Percentiles rank a stretch among this genome's conserved stretches.
Evolutionary conservation across 2,888 invertebrate species (phyloP).

Genomic region (Calameuta filiformis): DNA sequence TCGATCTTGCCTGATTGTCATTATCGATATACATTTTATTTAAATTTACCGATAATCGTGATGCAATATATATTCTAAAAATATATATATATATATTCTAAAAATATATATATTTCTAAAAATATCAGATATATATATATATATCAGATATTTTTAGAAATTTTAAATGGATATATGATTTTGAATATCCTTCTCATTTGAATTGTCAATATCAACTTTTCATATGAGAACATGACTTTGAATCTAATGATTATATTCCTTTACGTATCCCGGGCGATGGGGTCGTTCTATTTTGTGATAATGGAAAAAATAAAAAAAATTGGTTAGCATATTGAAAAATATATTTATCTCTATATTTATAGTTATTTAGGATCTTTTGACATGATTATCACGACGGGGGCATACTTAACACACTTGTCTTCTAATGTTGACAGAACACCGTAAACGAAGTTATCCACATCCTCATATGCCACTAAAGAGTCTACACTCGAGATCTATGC

Average conservation of each 20-base stretch:
- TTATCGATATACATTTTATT: neutral
- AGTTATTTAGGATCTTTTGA: neutral
- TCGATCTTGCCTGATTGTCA: neutral
- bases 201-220: neutral
- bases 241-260: neutral
- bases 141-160: neutral
- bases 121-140: too few relatives aligned
- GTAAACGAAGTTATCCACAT: constrained; percentile 74
- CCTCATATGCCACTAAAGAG: constrained; percentile 73
- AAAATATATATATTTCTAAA: too few relatives aligned
- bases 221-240: neutral
- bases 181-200: neutral
- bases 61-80: neutral
- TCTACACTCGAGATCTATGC: constrained; percentile 69
- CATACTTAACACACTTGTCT: neutral
- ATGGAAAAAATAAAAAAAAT: too few relatives aligned
- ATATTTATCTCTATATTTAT: neutral
- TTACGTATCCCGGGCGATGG: neutral
- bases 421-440: constrained; percentile 68
- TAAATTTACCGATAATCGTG: neutral
- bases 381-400: neutral
- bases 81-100: too few relatives aligned
- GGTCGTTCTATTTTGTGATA: too few relatives aligned
- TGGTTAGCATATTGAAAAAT: too few relatives aligned
- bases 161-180: neutral